These are phyloP conservation scores for Synanceia verrucosa DNA, from an alignment of 2,797 vertebrate genomes.

Conservation along the genomic window DNA sequence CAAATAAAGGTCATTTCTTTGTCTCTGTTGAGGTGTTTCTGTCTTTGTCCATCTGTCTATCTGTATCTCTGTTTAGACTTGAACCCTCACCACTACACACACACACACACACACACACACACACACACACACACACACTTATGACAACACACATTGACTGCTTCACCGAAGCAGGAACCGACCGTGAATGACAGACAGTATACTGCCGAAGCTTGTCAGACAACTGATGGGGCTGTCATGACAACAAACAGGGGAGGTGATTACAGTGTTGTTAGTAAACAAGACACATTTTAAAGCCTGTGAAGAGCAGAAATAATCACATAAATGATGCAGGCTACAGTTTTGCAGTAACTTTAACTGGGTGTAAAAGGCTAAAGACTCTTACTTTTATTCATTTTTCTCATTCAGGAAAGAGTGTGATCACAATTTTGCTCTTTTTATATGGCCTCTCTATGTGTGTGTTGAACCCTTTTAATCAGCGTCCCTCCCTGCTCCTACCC, in stretches of 20 bases:
- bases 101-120: neutral
- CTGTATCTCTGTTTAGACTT: neutral
- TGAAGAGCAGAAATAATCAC: constrained; percentile 61
- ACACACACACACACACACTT: neutral
- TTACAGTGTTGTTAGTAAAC: constrained; percentile 66
- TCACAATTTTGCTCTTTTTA: neutral
- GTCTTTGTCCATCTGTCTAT: constrained; percentile 6
- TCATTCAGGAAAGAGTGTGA: constrained; percentile 17
- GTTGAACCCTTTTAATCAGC: neutral
- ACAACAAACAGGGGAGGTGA: constrained; percentile 65
- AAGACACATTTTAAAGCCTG: constrained; percentile 47
- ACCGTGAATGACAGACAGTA: constrained; percentile 34
- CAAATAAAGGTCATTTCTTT: constrained; percentile 68
- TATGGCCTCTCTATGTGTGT: neutral
- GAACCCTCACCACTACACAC: constrained; percentile 2
- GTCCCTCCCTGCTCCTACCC: neutral
- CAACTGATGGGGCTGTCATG: constrained; percentile 53
- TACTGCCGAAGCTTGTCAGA: constrained; percentile 44
- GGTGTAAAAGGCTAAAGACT: constrained; percentile 37
- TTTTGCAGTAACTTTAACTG: constrained; percentile 29
- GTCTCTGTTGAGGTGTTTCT: constrained; percentile 21
- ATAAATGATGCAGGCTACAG: constrained; percentile 61
- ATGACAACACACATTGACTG: neutral
- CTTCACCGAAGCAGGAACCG: constrained; percentile 12
- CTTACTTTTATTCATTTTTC: constrained; percentile 16